phyloP scores from a whole-genome alignment of 2,113 vertebrate genomes.

The Raja brachyura region DNA sequence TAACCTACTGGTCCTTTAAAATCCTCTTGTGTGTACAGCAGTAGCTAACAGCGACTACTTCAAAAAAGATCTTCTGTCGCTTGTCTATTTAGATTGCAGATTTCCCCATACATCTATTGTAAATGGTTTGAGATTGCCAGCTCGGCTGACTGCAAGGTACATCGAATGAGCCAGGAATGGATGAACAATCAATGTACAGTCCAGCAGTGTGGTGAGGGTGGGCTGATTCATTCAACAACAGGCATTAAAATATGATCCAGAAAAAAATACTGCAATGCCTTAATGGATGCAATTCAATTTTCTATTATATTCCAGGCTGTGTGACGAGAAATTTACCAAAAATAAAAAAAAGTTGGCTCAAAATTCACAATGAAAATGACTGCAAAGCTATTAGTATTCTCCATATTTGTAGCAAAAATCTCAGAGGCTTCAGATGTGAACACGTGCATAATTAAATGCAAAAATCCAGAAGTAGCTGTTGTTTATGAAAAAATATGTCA shows the following conservation, averaged over 20 bases:
- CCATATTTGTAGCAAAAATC: too few relatives aligned
- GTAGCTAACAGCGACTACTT: background rate
- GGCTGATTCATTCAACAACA: background rate
- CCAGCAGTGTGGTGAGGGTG: background rate
- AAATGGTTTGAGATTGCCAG: background rate
- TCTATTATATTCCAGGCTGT: background rate
- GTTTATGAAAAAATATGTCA: too few relatives aligned
- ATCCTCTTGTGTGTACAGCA: background rate
- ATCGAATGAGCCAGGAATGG: background rate
- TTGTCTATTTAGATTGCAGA: background rate
- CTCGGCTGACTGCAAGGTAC: background rate
- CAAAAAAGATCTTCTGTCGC: background rate
- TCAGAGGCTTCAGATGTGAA: too few relatives aligned
- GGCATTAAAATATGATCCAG: background rate
- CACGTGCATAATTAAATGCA: too few relatives aligned
- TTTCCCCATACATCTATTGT: background rate
- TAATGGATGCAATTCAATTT: background rate
- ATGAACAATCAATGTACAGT: conserved; percentile 1
- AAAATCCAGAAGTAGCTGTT: too few relatives aligned
- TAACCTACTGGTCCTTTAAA: conserved; percentile 13
- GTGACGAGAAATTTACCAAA: background rate
- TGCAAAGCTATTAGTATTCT: too few relatives aligned
- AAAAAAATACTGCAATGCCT: background rate
- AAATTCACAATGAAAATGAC: too few relatives aligned
- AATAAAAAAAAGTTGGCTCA: background rate